phyloP scores from a whole-genome alignment of 2,888 invertebrate species.

The Cataglyphis albicans region DNA sequence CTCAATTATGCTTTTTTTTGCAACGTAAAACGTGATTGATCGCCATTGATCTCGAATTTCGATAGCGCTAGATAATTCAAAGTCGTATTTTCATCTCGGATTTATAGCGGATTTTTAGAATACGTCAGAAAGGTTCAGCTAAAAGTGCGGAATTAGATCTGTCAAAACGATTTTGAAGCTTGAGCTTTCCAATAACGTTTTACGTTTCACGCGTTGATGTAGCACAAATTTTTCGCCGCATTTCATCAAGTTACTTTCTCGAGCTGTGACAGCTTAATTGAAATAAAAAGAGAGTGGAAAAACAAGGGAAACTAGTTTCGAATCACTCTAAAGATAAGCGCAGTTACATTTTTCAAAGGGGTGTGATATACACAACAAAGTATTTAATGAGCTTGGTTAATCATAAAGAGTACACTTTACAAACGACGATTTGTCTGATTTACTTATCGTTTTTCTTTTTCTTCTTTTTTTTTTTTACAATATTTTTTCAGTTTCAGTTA shows the following conservation, averaged over 20 bases:
- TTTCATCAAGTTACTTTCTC: neutral
- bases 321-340: neutral
- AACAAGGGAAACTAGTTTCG: neutral
- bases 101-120: neutral
- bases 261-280: constrained; percentile 6
- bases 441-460: neutral
- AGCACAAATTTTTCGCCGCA: neutral
- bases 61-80: neutral
- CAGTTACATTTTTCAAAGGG: neutral
- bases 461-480: neutral
- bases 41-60: neutral
- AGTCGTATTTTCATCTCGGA: neutral
- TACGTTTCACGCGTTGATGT: neutral
- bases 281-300: neutral
- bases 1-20: neutral
- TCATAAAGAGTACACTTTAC: neutral
- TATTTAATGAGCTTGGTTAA: neutral
- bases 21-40: neutral
- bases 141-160: constrained; percentile 16
- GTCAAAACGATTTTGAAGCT: neutral
- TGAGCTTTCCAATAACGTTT: neutral
- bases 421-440: neutral
- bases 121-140: neutral
- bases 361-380: neutral
- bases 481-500: neutral